Evolutionary conservation across 2,797 vertebrate species (phyloP).

Genomic region (Cercopithecus petaurista): DNA sequence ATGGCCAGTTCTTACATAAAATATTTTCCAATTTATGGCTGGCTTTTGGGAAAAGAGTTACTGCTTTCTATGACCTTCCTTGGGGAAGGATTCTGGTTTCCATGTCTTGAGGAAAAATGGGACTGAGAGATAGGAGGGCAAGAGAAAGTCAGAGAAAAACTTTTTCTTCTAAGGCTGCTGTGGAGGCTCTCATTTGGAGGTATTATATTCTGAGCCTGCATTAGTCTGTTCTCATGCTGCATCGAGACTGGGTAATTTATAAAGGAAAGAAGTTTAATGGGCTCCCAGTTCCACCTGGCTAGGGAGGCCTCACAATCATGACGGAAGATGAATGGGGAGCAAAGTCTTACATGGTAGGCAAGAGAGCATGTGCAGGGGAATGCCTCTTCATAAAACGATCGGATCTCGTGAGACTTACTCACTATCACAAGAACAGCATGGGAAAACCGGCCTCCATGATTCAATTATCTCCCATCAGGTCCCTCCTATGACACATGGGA

Average conservation of each 20-base stretch:
- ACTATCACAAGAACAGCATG: not conserved
- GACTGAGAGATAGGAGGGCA: not conserved
- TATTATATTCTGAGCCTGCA: not conserved
- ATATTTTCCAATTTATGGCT: not conserved
- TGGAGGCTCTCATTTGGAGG: not conserved
- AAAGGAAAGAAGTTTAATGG: not conserved
- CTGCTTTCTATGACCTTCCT: not conserved
- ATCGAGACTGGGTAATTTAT: not conserved
- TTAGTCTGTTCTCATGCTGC: not conserved
- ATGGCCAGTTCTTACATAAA: not conserved
- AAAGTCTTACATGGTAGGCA: not conserved
- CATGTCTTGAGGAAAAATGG: not conserved
- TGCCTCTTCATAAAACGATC: not conserved
- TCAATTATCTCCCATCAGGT: not conserved
- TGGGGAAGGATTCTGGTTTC: not conserved
- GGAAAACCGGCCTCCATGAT: not conserved
- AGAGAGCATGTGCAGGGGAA: not conserved
- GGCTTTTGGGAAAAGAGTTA: not conserved
- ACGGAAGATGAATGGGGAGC: not conserved
- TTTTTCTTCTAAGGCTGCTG: not conserved
- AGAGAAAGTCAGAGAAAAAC: not conserved
- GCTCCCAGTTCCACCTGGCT: not conserved
- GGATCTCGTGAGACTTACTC: not conserved
- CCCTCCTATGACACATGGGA: not conserved
- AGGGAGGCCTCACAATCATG: not conserved